These are phyloP conservation scores for Venustaconcha ellipsiformis DNA, from an alignment of 1,140 invertebrate genomes.

Conservation along the genomic window DNA sequence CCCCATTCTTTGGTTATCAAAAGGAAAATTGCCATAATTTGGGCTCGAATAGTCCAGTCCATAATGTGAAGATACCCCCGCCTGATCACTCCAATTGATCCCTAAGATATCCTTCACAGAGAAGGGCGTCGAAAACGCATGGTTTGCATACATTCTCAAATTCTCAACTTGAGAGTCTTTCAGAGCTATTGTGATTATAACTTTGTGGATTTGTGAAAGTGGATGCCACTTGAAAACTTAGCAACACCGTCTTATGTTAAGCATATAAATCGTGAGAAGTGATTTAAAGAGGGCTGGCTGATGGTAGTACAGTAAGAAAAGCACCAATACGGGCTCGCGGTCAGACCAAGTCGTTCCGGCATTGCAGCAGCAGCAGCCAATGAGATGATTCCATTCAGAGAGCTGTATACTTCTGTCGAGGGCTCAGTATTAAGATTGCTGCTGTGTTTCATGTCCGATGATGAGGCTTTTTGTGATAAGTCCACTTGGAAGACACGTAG, in stretches of 20 bases:
- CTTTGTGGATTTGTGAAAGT: slow-evolving; percentile 39
- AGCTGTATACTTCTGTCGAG: too few species aligned
- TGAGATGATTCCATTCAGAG: too few species aligned
- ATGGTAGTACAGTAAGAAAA: too few species aligned
- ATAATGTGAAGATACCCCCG: slow-evolving; percentile 25
- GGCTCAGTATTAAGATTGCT: too few species aligned
- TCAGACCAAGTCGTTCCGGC: too few species aligned
- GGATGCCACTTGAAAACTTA: slow-evolving; percentile 32
- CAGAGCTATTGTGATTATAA: slow-evolving; percentile 32
- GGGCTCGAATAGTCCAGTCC: slow-evolving; percentile 33
- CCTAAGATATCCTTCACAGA: slow-evolving; percentile 31
- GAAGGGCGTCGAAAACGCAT: slow-evolving; percentile 33
- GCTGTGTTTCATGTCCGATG: too few species aligned
- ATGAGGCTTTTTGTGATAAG: too few species aligned
- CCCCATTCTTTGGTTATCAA: slow-evolving; percentile 16
- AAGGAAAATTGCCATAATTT: slow-evolving; percentile 27
- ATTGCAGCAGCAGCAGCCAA: too few species aligned
- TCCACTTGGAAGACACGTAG: too few species aligned
- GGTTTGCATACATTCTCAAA: slow-evolving; percentile 36
- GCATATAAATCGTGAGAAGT: slow-evolving; percentile 32
- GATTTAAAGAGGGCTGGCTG: too few species aligned
- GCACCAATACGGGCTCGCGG: too few species aligned
- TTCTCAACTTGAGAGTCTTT: slow-evolving; percentile 12
- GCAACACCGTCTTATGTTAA: slow-evolving; percentile 36
- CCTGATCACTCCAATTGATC: slow-evolving; percentile 26